These are phyloP conservation scores for Ceriagrion tenellum DNA, from an alignment of 2,888 invertebrate genomes.

Conservation along the genomic window DNA sequence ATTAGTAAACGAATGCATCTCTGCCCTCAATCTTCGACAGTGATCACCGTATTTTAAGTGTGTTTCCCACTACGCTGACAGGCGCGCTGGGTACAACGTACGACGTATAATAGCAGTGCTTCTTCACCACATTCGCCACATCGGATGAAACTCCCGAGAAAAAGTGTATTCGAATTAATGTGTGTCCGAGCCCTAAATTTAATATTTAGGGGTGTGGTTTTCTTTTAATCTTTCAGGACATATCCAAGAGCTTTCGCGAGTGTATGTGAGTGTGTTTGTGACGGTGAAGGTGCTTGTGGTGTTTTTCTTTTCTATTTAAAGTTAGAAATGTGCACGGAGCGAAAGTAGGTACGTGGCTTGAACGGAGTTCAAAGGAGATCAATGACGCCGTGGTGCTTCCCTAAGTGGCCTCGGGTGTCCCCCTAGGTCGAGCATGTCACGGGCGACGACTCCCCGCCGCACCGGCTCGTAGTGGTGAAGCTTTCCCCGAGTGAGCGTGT, in stretches of 20 bases:
- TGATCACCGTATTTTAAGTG: neutral
- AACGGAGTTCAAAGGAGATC: neutral
- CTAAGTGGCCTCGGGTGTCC: neutral
- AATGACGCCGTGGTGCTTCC: neutral
- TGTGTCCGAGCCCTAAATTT: neutral
- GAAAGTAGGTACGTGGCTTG: neutral
- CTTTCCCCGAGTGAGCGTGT: constrained; percentile 69
- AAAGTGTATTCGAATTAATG: neutral
- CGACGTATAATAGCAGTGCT: neutral
- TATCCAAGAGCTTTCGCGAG: neutral
- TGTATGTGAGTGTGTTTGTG: neutral
- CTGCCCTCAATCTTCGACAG: neutral
- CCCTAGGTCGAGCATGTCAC: neutral
- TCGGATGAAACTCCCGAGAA: neutral
- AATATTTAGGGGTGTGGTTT: neutral
- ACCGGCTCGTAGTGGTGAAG: constrained; percentile 72
- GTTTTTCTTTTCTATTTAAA: too few relatives aligned
- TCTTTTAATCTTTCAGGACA: neutral
- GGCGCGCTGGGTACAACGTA: neutral
- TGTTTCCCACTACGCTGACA: neutral
- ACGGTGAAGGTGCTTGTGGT: neutral
- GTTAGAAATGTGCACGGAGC: neutral
- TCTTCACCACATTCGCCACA: too few relatives aligned
- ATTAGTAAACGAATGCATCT: neutral
- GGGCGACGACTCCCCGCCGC: constrained; percentile 73